A percentile compares a stretch with the other conserved stretches of the same genome.
Evolutionary conservation across 2,888 invertebrate species (phyloP).

Genomic region (Leptinotarsa peninsularis): DNA sequence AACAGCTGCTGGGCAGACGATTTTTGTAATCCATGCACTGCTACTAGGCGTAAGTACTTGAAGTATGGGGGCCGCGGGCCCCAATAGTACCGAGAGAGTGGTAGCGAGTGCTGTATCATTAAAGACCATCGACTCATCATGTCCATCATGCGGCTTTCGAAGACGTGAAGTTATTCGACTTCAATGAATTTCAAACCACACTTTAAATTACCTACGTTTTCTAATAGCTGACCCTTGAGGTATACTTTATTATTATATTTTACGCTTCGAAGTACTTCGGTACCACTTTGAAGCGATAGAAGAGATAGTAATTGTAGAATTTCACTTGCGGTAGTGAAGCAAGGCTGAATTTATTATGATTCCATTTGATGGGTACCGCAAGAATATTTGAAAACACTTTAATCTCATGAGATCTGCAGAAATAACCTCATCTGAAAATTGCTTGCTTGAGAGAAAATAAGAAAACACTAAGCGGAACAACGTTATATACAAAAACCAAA

Average conservation of each 20-base stretch:
- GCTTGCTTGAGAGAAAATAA: neutral
- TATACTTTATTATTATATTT: conserved; percentile 39
- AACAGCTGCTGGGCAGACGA: conserved; percentile 3
- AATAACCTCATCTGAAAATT: neutral
- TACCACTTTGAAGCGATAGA: conserved; percentile 23
- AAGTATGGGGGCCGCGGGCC: conserved; percentile 38
- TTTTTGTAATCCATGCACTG: conserved; percentile 13
- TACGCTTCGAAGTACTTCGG: conserved; percentile 29
- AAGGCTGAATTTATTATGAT: conserved; percentile 37
- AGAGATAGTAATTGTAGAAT: conserved; percentile 34
- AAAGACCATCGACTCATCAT: conserved; percentile 37
- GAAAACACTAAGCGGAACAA: too few relatives aligned
- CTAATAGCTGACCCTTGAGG: conserved; percentile 37
- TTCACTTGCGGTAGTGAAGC: conserved; percentile 36
- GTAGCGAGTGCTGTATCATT: conserved; percentile 54
- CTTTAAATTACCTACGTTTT: conserved; percentile 38
- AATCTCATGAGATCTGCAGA: neutral
- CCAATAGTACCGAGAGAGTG: conserved; percentile 45
- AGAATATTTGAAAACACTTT: conserved; percentile 5
- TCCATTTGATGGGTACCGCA: conserved; percentile 33
- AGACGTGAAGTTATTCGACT: conserved; percentile 40
- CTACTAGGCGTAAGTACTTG: conserved; percentile 45
- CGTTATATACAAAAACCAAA: too few relatives aligned
- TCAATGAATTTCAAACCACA: conserved; percentile 36
- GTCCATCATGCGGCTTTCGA: conserved; percentile 29